These are phyloP conservation scores for Musca domestica DNA, from an alignment of 1,140 invertebrate species.

Conservation along the genomic window DNA sequence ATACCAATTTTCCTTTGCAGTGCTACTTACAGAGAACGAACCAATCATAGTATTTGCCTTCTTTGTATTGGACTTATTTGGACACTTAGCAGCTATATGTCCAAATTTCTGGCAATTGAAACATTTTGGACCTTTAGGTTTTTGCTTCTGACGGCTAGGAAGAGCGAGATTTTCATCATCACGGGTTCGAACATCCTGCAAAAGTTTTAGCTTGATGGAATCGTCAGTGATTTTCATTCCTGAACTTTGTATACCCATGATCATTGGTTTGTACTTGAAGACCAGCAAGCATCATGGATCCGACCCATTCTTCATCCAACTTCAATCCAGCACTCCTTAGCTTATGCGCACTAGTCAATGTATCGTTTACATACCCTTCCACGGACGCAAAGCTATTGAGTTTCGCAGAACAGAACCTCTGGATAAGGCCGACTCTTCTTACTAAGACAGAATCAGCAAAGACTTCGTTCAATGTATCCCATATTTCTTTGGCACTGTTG, in stretches of 20 bases:
- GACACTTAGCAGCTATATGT: background rate
- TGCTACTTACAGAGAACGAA: background rate
- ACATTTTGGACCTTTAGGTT: background rate
- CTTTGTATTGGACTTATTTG: background rate
- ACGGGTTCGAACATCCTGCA: too few species aligned
- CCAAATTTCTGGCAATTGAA: background rate
- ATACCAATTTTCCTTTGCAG: background rate
- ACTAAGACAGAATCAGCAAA: background rate
- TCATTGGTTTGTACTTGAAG: conserved; percentile 46
- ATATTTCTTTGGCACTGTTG: background rate
- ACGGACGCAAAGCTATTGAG: background rate
- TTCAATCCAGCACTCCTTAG: conserved; percentile 8
- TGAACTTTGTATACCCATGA: conserved; percentile 41
- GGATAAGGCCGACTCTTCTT: background rate
- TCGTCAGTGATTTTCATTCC: too few species aligned
- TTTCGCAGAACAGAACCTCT: background rate
- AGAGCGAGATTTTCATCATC: too few species aligned
- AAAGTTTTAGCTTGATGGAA: too few species aligned
- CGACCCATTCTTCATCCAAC: conserved; percentile 46
- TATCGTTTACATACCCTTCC: background rate
- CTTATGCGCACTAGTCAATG: background rate
- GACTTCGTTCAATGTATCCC: background rate
- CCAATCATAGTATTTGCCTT: background rate
- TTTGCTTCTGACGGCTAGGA: too few species aligned
- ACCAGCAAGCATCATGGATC: conserved; percentile 43